Base-by-base conservation (phyloP, 2,888 invertebrate genomes). In the Nemotelus pantherinus region DNA sequence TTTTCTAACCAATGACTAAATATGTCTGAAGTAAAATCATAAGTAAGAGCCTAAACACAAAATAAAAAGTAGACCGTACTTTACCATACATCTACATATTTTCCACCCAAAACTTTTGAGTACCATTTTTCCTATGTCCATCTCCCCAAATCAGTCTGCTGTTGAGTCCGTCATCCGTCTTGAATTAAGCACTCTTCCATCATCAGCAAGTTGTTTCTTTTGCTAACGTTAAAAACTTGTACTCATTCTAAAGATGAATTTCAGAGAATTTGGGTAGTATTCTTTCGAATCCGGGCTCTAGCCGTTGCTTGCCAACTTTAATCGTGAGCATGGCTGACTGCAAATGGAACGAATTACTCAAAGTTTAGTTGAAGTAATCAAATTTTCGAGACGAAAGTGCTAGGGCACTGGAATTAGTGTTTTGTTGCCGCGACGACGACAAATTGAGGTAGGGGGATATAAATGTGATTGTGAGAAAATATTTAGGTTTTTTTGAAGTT, bases 311-410 rank as follows among this genome's bases (percentile, higher is more conserved):
- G 4, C 53, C 68, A 57, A 48, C 65, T 63, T 39, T 48, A 39
- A 48, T 68, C 41, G 39, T 25, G 50, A 43, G 68, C 48, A 68
- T 68, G 68, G 68, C 48, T 50, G n/a, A 50, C 39, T 71, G 58
- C 68, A 68, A 78, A 76, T 77, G 76, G 77, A 76, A 77, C 77
- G 75, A 78, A 76, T 76, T 78, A 78, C 78, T 78, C 79, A 78
- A 79, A 79, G 78, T 79, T 79, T 79, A 79, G 78, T 79, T 79
- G 79, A 78, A 79, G 79, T 79, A 79, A 79, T 79, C 78, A 79
- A 79, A 79, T 79, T 79, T 77, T 44, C 60, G 63, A 25, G 55
- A 10, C 65, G 55, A 50, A 43, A 50, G 25, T 25, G 25, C 25
- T 25, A 25, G 25, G 25, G 25, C 1, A 25, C 25, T 25, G 25